Base-by-base conservation (phyloP, 2,797 vertebrate species). In the Etheostoma perlongum region DNA sequence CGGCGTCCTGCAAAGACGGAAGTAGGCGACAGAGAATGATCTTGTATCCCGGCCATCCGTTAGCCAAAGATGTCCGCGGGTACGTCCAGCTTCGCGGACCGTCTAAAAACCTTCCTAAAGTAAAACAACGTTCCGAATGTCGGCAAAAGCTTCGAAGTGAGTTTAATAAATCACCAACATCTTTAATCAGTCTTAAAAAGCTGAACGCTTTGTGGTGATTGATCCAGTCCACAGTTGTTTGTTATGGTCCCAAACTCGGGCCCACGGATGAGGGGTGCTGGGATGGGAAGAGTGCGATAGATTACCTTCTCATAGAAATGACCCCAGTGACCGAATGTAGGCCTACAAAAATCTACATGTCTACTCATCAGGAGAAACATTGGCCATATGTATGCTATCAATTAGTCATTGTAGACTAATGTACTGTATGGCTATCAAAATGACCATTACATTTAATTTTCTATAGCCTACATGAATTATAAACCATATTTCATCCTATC, bases 81-180 rank as follows among this genome's bases (percentile, higher is more conserved):
- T 82, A 30, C 81, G 63, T 51, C 36, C 19, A n/a, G 57, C 10
- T 61, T 70, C 1, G 18, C 3, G 1, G 53, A 79, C 74, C 91
- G 85, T 62, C 64, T 55, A 16, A 54, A 85, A 65, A 33, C 10
- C 1, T 12, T 11, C 6, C 11, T n/a, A 0, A 13, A 1, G 12
- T 2, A 14, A 77, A 63, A 4, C 0, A 54, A 9, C 0, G 76
- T 90, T 89, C 87, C 87, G 67, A 9, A 6, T 3, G 11, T 0
- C 9, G 19, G 2, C 2, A 4, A 15, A 4, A 33, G 8, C 5
- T 25, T 19, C 12, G n/a, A 27, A 14, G 1, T 49, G n/a, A 46
- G 8, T 1, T 49, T 8, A 49, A 57, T 40, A 10, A 47, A 47
- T 58, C 4, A 13, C 30, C 14, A 5, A 33, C 16, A 51, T 36